A percentile compares a stretch with the other conserved stretches of the same genome.
Evolutionary conservation across 2,797 vertebrate genomes (phyloP).

Genomic region (Parambassis ranga): DNA sequence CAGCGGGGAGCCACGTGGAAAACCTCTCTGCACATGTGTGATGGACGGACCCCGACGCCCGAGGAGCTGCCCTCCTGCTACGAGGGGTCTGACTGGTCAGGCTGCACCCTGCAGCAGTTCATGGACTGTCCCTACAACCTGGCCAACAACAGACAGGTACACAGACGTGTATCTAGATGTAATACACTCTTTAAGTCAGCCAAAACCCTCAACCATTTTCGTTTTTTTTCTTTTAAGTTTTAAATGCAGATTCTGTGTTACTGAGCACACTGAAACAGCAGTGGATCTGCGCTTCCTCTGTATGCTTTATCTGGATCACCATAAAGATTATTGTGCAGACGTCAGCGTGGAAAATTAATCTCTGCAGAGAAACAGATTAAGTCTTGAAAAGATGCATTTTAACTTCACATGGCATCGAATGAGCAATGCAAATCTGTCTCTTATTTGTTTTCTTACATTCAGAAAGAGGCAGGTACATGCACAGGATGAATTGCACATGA

Average conservation of each 20-base stretch:
- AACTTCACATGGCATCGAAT: neutral
- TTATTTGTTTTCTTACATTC: neutral
- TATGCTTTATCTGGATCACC: neutral
- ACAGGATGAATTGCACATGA: conserved; percentile 1
- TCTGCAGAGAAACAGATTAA: neutral
- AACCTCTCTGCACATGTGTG: conserved; percentile 97
- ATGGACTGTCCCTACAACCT: conserved; percentile 98
- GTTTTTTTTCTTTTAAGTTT: too few species aligned
- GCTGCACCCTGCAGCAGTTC: conserved; percentile 97
- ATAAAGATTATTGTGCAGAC: neutral
- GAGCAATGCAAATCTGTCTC: neutral
- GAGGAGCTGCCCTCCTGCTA: conserved; percentile 96
- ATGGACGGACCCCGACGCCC: conserved; percentile 93
- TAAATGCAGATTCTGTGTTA: too few species aligned
- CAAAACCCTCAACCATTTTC: too few species aligned
- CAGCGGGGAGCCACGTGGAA: conserved; percentile 98
- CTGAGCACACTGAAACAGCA: neutral
- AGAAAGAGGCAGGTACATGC: neutral
- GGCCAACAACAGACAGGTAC: conserved; percentile 91
- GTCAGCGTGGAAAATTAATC: neutral
- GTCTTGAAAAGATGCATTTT: neutral
- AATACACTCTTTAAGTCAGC: too few species aligned
- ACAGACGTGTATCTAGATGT: too few species aligned
- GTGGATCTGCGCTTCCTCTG: too few species aligned
- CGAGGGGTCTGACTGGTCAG: conserved; percentile 96